Conservation (phyloP, 2,888 invertebrate species). For the Chrysomela aeneicollis region DNA sequence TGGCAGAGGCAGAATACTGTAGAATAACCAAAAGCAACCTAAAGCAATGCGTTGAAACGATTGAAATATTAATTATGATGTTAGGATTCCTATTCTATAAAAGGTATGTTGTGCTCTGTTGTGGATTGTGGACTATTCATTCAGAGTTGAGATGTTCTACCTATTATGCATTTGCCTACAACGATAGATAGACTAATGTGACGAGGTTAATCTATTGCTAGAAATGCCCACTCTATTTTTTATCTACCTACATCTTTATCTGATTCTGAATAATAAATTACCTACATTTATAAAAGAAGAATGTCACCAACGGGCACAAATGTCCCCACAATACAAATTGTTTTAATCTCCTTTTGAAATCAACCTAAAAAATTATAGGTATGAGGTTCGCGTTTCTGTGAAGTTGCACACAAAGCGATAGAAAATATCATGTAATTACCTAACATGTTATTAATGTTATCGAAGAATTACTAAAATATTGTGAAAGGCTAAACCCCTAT, state of each 20-base stretch:
- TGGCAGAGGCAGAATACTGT: no score
- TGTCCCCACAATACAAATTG: slow-evolving; percentile 24
- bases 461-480: slow-evolving; percentile 37
- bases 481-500: slow-evolving; percentile 44
- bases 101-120: no score
- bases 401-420: slow-evolving; percentile 31
- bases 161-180: no score
- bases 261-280: neutral
- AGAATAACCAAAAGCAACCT: no score
- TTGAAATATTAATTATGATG: no score
- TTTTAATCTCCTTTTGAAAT: slow-evolving; percentile 35
- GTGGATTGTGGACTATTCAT: no score
- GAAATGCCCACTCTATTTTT: no score
- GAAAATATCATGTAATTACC: slow-evolving; percentile 38
- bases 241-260: neutral
- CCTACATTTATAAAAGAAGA: neutral
- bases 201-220: no score
- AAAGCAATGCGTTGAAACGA: no score
- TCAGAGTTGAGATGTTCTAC: no score
- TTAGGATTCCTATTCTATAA: no score
- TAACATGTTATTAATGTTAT: slow-evolving; percentile 40
- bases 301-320: neutral
- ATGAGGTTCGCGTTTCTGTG: slow-evolving; percentile 22
- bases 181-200: no score
- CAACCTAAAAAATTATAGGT: slow-evolving; percentile 31